These are phyloP conservation scores for Pycnonotus jocosus DNA, from an alignment of 2,113 vertebrate species.

Conservation along the genomic window DNA sequence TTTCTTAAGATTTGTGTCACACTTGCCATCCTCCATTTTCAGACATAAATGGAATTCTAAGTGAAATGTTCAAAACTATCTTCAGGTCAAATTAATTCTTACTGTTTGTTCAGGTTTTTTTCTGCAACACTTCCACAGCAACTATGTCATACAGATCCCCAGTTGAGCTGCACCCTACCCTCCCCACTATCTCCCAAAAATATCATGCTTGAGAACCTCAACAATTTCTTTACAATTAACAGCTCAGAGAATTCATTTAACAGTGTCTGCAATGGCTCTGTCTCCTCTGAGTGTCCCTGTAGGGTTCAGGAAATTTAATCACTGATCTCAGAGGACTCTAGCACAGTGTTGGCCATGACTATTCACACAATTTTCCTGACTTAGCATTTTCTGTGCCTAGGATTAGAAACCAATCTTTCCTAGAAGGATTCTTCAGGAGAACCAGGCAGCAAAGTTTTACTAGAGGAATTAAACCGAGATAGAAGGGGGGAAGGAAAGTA, in stretches of 20 bases:
- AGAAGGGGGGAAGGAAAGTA: not conserved
- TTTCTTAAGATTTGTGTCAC: not conserved
- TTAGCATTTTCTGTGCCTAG: not conserved
- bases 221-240: not conserved
- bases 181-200: not conserved
- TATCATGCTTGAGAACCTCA: not conserved
- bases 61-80: not conserved
- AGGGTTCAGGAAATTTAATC: not conserved
- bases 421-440: not conserved
- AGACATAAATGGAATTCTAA: not conserved
- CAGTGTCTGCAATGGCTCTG: not conserved
- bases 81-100: not conserved
- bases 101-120: not conserved
- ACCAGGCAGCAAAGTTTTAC: not conserved
- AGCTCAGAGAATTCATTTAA: not conserved
- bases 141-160: not conserved
- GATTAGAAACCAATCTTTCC: not conserved
- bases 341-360: not conserved
- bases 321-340: not conserved
- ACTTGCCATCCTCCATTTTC: not conserved
- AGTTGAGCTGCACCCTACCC: not conserved
- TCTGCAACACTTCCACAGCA: not conserved
- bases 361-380: not conserved
- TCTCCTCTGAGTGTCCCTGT: not conserved
- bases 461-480: not conserved